These are phyloP conservation scores for Acrossocheilus wenchowensis DNA, from an alignment of 2,797 vertebrate genomes.

Conservation along the genomic window DNA sequence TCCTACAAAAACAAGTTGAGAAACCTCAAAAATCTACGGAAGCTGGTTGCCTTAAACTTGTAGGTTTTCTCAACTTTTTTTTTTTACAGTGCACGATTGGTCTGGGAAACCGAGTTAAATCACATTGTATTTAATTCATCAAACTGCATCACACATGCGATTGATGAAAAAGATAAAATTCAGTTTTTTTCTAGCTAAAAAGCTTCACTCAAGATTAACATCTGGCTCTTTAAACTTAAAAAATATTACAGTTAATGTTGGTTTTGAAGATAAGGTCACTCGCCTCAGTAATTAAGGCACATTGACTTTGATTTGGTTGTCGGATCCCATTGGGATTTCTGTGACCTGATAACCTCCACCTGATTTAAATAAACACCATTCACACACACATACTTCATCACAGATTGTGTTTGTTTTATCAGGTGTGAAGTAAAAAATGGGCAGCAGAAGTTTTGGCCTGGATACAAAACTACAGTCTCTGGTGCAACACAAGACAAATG, in stretches of 20 bases:
- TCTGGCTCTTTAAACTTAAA: neutral
- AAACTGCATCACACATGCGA: neutral
- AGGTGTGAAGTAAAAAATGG: neutral
- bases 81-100: neutral
- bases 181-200: neutral
- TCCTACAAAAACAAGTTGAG: too few species aligned
- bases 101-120: neutral
- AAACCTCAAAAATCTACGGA: too few species aligned
- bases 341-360: too few species aligned
- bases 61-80: too few species aligned
- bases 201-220: neutral
- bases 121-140: neutral
- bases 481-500: neutral
- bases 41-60: too few species aligned
- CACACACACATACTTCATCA: neutral
- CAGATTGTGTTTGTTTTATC: neutral
- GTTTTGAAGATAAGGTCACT: neutral
- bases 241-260: neutral
- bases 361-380: too few species aligned
- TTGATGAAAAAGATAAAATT: neutral
- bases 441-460: neutral
- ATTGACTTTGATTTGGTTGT: neutral
- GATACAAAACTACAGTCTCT: neutral
- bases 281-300: neutral
- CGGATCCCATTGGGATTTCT: too few species aligned